Evolutionary conservation across 2,113 vertebrate species (phyloP).

Genomic region (Pelobates fuscus): DNA sequence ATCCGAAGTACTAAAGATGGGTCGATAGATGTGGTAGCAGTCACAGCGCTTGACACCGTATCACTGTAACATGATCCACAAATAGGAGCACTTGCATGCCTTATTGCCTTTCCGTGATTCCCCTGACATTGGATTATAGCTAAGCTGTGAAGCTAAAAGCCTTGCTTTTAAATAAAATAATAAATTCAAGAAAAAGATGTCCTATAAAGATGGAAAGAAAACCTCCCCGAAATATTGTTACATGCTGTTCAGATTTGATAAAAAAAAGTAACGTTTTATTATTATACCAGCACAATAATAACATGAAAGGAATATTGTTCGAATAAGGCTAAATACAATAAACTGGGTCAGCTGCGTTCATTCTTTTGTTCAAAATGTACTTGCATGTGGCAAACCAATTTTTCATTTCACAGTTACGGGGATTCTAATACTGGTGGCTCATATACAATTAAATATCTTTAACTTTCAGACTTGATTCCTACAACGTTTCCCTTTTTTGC

Average conservation of each 20-base stretch:
- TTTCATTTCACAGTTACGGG: too few relatives aligned
- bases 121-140: neutral
- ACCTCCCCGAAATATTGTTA: too few relatives aligned
- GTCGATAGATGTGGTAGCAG: neutral
- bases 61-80: constrained; percentile 8
- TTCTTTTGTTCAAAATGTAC: too few relatives aligned
- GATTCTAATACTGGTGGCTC: too few relatives aligned
- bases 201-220: too few relatives aligned
- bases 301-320: neutral
- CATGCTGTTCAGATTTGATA: too few relatives aligned
- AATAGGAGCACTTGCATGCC: neutral
- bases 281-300: neutral
- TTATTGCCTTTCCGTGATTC: neutral
- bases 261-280: neutral
- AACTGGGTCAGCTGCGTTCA: too few relatives aligned
- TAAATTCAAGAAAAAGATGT: neutral
- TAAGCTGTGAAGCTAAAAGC: constrained; percentile 1
- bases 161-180: constrained; percentile 6
- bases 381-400: too few relatives aligned
- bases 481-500: too few relatives aligned
- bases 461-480: too few relatives aligned
- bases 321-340: neutral
- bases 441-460: too few relatives aligned
- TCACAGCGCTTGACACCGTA: neutral
- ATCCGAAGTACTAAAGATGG: neutral